Base-by-base conservation (phyloP, 2,888 invertebrate genomes). In the Vannuccia rotundouncinata region DNA sequence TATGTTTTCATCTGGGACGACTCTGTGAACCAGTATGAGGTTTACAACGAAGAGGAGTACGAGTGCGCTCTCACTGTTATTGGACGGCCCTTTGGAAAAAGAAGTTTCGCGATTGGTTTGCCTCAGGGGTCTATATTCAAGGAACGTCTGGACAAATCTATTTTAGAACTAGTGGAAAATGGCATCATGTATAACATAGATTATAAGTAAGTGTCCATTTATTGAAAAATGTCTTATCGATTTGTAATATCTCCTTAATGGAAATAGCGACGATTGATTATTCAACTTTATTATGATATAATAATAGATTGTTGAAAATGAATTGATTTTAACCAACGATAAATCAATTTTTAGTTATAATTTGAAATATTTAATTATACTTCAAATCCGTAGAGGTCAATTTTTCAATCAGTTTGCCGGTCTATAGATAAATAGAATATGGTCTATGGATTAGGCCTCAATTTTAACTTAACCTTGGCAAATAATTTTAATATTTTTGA, bases 1-100 rank as follows among this genome's bases (percentile, higher is more conserved):
- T 79, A 87, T 80, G 87, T 86, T 1, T 87, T 87, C 81, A 86
- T 87, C 83, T 87, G 87, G 87, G 87, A 87, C 81, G 85, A 85
- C 22, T 86, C 87, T 0, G 86, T 87, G 13, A 86, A 85, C 82
- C 85, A 85, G 82, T 85, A 85, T 81, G 85, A 85, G 82, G 85
- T 79, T 28, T 78, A 74, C 22, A 78, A 25, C 1, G 78, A 78
- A 66, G 28, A 28, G 28, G 60, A 59, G 10, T 78, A 78, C 25
- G 29, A 79, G 1, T 79, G 79, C 74, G 29, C 27, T 25, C n/a
- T 79, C 1, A 29, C 31, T 29, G 73, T 79, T 1, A 74, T 79
- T 29, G 79, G 79, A 1, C 60, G 31, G 29, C 74, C 79, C n/a
- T 79, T 79, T 31, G 79, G 79, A 1, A 79, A 79, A 74, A 27